phyloP scores from a whole-genome alignment of 2,888 invertebrate genomes.

The Drosophila leonis region DNA sequence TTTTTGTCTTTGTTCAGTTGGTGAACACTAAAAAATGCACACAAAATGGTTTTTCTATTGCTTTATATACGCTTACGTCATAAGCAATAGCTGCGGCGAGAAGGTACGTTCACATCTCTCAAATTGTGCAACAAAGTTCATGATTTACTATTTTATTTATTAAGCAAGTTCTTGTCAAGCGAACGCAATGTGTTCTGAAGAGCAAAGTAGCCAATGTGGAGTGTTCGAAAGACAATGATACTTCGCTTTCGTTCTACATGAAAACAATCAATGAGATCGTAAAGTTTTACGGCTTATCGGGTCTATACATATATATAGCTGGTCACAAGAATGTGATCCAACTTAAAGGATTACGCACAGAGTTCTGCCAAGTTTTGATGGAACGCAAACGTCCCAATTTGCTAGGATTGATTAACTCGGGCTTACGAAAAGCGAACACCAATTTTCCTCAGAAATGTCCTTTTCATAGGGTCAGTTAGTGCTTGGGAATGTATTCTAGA shows the following conservation, averaged over 20 bases:
- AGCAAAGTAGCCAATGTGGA: constrained; percentile 3
- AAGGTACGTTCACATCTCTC: not conserved
- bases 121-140: not conserved
- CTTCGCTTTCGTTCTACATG: constrained; percentile 11
- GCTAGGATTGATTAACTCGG: constrained; percentile 9
- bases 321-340: constrained; percentile 18
- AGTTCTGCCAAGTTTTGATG: constrained; percentile 33
- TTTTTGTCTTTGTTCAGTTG: not conserved
- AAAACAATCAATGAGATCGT: not conserved
- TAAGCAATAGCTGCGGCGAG: not conserved
- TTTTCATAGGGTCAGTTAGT: constrained; percentile 26
- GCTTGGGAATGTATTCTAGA: not conserved
- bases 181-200: constrained; percentile 26
- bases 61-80: not conserved
- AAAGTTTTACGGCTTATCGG: constrained; percentile 12
- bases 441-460: constrained; percentile 52
- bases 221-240: constrained; percentile 25
- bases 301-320: constrained; percentile 17
- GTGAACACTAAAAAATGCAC: not conserved
- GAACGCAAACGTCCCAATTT: not conserved
- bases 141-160: not conserved
- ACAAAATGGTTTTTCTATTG: not conserved
- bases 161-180: constrained; percentile 24
- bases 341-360: constrained; percentile 26
- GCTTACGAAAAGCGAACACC: constrained; percentile 20